phyloP scores from a whole-genome alignment of 1,140 invertebrate genomes.

The Leucophenga varia region DNA sequence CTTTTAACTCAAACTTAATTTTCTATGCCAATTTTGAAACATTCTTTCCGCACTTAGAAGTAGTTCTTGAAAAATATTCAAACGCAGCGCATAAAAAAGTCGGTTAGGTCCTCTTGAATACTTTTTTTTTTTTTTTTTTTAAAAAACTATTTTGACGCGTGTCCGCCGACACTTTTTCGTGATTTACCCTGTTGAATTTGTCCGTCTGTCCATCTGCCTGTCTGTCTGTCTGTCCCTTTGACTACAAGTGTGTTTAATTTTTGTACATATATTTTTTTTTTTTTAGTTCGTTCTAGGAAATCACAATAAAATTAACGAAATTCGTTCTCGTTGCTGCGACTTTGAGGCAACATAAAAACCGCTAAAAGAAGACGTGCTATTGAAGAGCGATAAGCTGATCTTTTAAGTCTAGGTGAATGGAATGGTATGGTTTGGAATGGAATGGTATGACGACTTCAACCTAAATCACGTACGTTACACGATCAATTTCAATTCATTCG shows the following conservation, averaged over 20 bases:
- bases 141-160: slow-evolving; percentile 46
- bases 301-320: slow-evolving; percentile 53
- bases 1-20: too few relatives aligned
- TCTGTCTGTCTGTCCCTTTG: slow-evolving; percentile 6
- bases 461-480: slow-evolving; percentile 42
- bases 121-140: slow-evolving; percentile 29
- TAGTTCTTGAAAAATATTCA: too few relatives aligned
- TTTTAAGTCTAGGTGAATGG: too few relatives aligned
- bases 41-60: too few relatives aligned
- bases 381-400: slow-evolving; percentile 1
- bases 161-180: slow-evolving; percentile 54
- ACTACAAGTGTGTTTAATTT: slow-evolving; percentile 6
- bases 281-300: slow-evolving; percentile 51
- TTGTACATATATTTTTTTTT: too few relatives aligned
- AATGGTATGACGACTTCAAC: too few relatives aligned
- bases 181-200: slow-evolving; percentile 35
- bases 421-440: too few relatives aligned
- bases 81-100: too few relatives aligned
- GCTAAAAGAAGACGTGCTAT: too few relatives aligned
- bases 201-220: not conserved
- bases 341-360: too few relatives aligned
- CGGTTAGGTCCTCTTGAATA: slow-evolving; percentile 7
- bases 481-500: slow-evolving; percentile 35
- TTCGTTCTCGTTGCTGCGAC: slow-evolving; percentile 49
- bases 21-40: too few relatives aligned